These are phyloP conservation scores for Poeciliopsis turrubarensis DNA, from an alignment of 2,113 vertebrate genomes.

Conservation along the genomic window DNA sequence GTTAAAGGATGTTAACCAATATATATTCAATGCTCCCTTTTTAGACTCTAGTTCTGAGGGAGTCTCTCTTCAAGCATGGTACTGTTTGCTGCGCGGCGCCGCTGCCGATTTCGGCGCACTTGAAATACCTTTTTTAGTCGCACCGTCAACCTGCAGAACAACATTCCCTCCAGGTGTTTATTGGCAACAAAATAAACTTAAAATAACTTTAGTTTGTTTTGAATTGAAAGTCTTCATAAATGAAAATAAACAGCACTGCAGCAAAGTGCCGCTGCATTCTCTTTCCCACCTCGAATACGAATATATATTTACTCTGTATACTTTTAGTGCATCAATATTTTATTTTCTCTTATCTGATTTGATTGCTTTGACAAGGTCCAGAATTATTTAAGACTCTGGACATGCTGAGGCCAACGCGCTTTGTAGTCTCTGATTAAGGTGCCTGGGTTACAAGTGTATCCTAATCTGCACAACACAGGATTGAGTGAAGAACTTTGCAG, in stretches of 20 bases:
- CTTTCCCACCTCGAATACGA: constrained; percentile 43
- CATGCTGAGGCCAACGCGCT: constrained; percentile 22
- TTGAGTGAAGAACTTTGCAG: constrained; percentile 63
- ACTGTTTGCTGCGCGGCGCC: constrained; percentile 54
- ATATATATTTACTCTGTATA: constrained; percentile 67
- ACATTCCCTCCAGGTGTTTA: constrained; percentile 81
- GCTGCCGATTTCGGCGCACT: constrained; percentile 72
- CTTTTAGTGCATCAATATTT: constrained; percentile 53
- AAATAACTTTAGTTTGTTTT: constrained; percentile 86
- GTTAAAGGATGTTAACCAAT: constrained; percentile 81
- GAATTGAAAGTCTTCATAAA: constrained; percentile 83
- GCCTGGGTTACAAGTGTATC: constrained; percentile 60
- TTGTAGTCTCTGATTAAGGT: constrained; percentile 71
- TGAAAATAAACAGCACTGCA: constrained; percentile 83
- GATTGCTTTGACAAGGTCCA: constrained; percentile 59
- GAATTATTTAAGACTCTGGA: constrained; percentile 72
- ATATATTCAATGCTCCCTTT: constrained; percentile 81
- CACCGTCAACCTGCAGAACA: constrained; percentile 72
- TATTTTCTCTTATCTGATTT: constrained; percentile 53
- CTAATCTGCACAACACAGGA: constrained; percentile 67
- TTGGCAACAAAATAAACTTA: constrained; percentile 80
- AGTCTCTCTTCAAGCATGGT: constrained; percentile 72
- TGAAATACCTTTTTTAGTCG: constrained; percentile 73
- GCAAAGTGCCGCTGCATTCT: constrained; percentile 57
- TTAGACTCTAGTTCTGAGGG: constrained; percentile 77